Evolutionary conservation across 2,888 invertebrate genomes (phyloP), one percentile per base, ranked within the genome.

Genomic region (Caenorhabditis imperialis): DNA sequence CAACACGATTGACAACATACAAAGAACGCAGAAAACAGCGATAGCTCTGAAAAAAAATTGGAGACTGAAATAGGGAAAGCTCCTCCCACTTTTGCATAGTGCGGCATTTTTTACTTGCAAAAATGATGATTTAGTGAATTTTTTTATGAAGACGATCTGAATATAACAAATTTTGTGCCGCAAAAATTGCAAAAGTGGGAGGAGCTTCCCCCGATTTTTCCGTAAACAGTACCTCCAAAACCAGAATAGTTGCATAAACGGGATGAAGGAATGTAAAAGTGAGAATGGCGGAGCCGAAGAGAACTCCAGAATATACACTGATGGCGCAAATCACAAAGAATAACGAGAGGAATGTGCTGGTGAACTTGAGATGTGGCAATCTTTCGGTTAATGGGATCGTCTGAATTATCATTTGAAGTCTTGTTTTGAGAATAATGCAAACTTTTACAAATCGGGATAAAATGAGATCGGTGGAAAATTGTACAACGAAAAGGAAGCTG

Each of bases 161-260:
- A n/a, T n/a, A n/a, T n/a, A n/a, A n/a, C n/a, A n/a, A n/a, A n/a
- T n/a, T n/a, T n/a, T n/a, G n/a, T n/a, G n/a, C n/a, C n/a, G n/a
- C n/a, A n/a, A n/a, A n/a, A n/a, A n/a, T n/a, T n/a, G n/a, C n/a
- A n/a, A n/a, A n/a, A n/a, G n/a, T n/a, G n/a, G n/a, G n/a, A n/a
- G n/a, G n/a, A n/a, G n/a, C n/a, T n/a, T n/a, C n/a, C n/a, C n/a
- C n/a, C n/a, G n/a, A n/a, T n/a, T n/a, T n/a, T n/a, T n/a, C n/a
- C 33, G 4, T 3, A 18, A 45, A 35, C 45, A 33, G 44, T 40
- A 50, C 63, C 42, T 80, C 75, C 4, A 76, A 16, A 10, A 78
- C 20, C 16, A 80, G 27, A 16, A 80, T 51, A 4, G 27, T 16
- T 0, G 75, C 55, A 51, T 75, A 78, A 33, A 51, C 30, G 0